A percentile compares a stretch with the other conserved stretches of the same genome.
phyloP scores from a whole-genome alignment of 2,113 vertebrate species.

The rabbit (Oryctolagus cuniculus) region mOryCun1.1 NC_091439.1:99143501-99144000 shows the following conservation, averaged over 20 bases:
- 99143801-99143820: neutral
- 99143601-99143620: neutral
- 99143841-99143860: neutral
- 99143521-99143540: too few species aligned
- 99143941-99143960: too few species aligned
- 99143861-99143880: neutral
- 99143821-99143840: neutral
- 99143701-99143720: neutral
- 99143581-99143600: neutral
- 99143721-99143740: too few species aligned
- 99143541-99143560: too few species aligned
- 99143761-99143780: neutral
- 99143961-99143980: too few species aligned
- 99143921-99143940: too few species aligned
- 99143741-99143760: neutral
- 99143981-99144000: too few species aligned
- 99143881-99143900: too few species aligned
- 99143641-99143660: neutral
- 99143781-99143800: neutral
- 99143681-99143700: neutral
- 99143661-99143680: neutral
- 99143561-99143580: too few species aligned
- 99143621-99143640: neutral
- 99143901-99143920: too few species aligned
- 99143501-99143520: too few species aligned